Conservation (phyloP, 2,113 vertebrate genomes). For the Hypocryptadius cinnamomeus region DNA sequence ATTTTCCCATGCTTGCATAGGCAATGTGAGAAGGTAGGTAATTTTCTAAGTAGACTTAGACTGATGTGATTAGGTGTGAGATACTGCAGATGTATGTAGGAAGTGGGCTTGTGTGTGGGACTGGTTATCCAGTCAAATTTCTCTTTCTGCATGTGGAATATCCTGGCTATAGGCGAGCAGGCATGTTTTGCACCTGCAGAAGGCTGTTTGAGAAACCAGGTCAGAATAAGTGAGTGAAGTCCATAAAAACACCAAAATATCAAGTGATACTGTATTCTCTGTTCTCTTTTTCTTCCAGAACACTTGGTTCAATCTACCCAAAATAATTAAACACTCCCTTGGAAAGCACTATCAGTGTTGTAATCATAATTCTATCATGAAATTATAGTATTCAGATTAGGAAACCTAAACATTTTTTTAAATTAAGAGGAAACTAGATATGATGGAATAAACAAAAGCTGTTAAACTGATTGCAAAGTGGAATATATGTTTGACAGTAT, state of each 20-base stretch:
- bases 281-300: background rate
- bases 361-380: background rate
- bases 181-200: background rate
- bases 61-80: background rate
- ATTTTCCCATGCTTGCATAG: background rate
- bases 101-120: background rate
- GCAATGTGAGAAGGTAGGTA: background rate
- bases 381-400: background rate
- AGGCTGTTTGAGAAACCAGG: background rate
- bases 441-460: background rate
- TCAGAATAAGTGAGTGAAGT: background rate
- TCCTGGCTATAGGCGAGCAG: background rate
- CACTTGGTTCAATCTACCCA: background rate
- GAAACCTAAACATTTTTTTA: background rate
- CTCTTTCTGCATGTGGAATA: background rate
- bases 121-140: background rate
- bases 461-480: background rate
- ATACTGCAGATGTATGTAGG: background rate
- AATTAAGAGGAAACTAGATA: background rate
- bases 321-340: background rate
- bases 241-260: background rate
- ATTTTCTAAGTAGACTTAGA: background rate
- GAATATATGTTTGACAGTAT: background rate
- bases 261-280: background rate
- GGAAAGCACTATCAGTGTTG: background rate